A percentile compares a stretch with the other conserved stretches of the same genome.
Conservation (phyloP, 2,797 vertebrate species). For the Antrozous pallidus region DNA sequence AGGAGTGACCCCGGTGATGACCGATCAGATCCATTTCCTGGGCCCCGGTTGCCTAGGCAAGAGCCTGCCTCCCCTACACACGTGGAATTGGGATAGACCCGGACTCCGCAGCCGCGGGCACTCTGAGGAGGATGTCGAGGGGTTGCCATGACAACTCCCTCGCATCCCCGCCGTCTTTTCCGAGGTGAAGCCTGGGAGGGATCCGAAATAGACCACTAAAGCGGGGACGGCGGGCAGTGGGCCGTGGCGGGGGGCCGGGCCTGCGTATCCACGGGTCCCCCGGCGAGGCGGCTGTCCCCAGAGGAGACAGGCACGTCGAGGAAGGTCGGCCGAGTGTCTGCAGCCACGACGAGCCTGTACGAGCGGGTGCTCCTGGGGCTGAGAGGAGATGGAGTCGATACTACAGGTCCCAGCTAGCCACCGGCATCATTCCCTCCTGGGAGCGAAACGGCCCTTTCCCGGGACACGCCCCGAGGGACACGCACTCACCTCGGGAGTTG, state of each 20-base stretch:
- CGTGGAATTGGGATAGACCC: slow-evolving; percentile 69
- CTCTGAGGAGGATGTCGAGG: slow-evolving; percentile 61
- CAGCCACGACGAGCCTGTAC: too few species aligned
- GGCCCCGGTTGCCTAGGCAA: slow-evolving; percentile 37
- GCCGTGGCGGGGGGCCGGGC: slow-evolving; percentile 65
- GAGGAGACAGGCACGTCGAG: slow-evolving; percentile 20
- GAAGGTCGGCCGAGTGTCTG: slow-evolving; percentile 26
- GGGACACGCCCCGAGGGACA: not conserved
- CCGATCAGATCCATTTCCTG: slow-evolving; percentile 67
- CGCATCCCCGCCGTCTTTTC: slow-evolving; percentile 65
- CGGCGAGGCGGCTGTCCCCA: slow-evolving; percentile 58
- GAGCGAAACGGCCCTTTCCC: not conserved
- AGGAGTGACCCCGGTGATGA: slow-evolving; percentile 3
- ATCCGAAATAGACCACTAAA: slow-evolving; percentile 68
- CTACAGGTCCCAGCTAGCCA: not conserved
- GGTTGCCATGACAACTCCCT: slow-evolving; percentile 74
- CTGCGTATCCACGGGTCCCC: slow-evolving; percentile 43
- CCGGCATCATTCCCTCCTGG: not conserved
- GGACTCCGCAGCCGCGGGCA: slow-evolving; percentile 56
- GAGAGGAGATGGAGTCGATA: not conserved
- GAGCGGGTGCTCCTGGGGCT: not conserved
- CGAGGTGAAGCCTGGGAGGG: slow-evolving; percentile 65
- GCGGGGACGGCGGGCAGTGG: slow-evolving; percentile 64
- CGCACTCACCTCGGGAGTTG: not conserved
- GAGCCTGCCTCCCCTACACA: slow-evolving; percentile 41